Evolutionary conservation across 1,140 invertebrate species (phyloP), one percentile per base, ranked within the genome.

Genomic region (Procambarus virginalis): DNA sequence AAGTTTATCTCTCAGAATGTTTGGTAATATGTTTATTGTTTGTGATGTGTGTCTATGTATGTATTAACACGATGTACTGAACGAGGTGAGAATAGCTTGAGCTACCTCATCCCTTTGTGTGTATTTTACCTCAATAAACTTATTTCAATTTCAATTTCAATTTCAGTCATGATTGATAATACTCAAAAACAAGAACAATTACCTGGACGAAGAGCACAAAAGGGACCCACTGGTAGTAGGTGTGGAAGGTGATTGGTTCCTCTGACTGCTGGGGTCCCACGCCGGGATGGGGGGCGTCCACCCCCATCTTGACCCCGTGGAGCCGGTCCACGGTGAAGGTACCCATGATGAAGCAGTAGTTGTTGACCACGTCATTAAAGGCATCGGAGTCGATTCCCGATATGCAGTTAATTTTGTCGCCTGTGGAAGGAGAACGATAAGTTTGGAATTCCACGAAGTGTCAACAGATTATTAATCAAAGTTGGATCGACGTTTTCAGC

Each of bases 401-500:
- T 93, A 98, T 97, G 94, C 98, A 99, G 90, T 97, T 96, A 91
- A 99, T 99, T 12, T 98, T 98, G 92, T 97, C 96, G 10, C 98
- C 98, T 92, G 85, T 17, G 51, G 8, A 34, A 34, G 34, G 51
- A 9, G 12, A 55, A 55, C 51, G 12, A 12, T 55, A 55, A 12
- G 8, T 55, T 12, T 2, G 51, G 12, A 12, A 55, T 12, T 55
- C 4, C 2, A 55, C 34, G 34, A 34, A 34, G 34, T 34, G 34
- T 34, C 34, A 34, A 34, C 34, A 34, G 34, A 34, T 34, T 34
- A 34, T 34, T 34, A 34, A 34, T 34, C 34, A 34, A 34, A 34
- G 34, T 34, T 34, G 34, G 34, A 34, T 34, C 34, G 34, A 34
- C 34, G 34, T 34, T 34, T 34, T 34, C 34, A 34, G 34, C 34